These are phyloP conservation scores for Leptodactylus fallax DNA, from an alignment of 2,797 vertebrate species.

Conservation along the genomic window DNA sequence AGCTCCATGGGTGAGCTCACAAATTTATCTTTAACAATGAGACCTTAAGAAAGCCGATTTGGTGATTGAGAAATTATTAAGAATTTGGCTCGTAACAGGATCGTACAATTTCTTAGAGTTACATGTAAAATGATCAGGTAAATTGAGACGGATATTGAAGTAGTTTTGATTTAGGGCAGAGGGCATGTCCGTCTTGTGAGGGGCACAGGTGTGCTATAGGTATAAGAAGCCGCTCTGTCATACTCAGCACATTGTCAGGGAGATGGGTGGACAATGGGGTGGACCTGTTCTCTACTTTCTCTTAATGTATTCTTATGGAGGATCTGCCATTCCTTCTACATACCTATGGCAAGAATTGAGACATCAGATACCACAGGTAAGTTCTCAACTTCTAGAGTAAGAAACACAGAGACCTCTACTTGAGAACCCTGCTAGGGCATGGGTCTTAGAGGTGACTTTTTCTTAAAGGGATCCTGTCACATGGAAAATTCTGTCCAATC, in stretches of 20 bases:
- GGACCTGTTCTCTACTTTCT: background rate
- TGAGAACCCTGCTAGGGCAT: background rate
- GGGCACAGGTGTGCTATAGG: background rate
- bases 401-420: background rate
- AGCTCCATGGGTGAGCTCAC: conserved; percentile 1
- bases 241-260: background rate
- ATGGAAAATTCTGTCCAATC: too few species aligned
- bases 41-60: background rate
- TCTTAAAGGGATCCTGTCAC: background rate
- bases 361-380: background rate
- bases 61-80: background rate
- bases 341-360: background rate
- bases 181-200: background rate
- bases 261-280: background rate
- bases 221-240: background rate
- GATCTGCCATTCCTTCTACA: background rate
- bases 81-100: background rate
- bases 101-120: background rate
- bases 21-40: background rate
- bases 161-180: background rate
- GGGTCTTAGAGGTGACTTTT: background rate
- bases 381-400: background rate
- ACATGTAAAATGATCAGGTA: background rate
- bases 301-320: background rate
- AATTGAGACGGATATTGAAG: conserved; percentile 20